Conservation (phyloP, 2,113 vertebrate genomes). For the Leuciscus idus region DNA sequence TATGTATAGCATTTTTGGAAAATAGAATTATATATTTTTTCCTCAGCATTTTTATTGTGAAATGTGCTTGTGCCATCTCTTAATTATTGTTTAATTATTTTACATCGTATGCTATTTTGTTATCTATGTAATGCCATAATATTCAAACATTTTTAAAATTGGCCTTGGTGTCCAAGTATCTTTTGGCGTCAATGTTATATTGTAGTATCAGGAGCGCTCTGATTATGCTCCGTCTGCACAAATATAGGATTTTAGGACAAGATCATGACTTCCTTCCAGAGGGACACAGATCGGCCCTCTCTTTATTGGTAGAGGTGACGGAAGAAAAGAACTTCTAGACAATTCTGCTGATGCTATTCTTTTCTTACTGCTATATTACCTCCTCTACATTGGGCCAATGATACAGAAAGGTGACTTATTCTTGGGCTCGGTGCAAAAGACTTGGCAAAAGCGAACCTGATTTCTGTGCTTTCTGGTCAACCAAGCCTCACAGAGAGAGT, state of each 20-base stretch:
- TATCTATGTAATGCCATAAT: neutral
- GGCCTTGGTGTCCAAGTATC: too few species aligned
- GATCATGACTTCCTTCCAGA: slow-evolving; percentile 5
- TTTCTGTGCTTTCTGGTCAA: neutral
- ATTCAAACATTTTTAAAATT: neutral
- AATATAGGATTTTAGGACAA: neutral
- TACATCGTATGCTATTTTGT: too few species aligned
- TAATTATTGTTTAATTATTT: too few species aligned
- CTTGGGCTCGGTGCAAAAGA: slow-evolving; percentile 14
- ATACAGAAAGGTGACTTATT: slow-evolving; percentile 66
- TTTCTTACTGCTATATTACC: slow-evolving; percentile 45
- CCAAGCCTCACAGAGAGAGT: neutral
- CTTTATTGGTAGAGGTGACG: slow-evolving; percentile 15
- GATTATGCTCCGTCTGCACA: neutral
- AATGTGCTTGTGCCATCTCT: too few species aligned
- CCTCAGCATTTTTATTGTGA: too few species aligned
- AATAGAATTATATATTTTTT: too few species aligned
- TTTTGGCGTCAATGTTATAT: neutral
- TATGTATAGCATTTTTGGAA: too few species aligned
- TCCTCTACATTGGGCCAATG: slow-evolving; percentile 46
- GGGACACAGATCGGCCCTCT: neutral
- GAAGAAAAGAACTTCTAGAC: slow-evolving; percentile 16
- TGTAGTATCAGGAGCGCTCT: neutral
- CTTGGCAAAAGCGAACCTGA: slow-evolving; percentile 14
- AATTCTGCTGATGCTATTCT: slow-evolving; percentile 46